phyloP scores from a whole-genome alignment of 2,113 vertebrate genomes.

The Serilophus lunatus region DNA sequence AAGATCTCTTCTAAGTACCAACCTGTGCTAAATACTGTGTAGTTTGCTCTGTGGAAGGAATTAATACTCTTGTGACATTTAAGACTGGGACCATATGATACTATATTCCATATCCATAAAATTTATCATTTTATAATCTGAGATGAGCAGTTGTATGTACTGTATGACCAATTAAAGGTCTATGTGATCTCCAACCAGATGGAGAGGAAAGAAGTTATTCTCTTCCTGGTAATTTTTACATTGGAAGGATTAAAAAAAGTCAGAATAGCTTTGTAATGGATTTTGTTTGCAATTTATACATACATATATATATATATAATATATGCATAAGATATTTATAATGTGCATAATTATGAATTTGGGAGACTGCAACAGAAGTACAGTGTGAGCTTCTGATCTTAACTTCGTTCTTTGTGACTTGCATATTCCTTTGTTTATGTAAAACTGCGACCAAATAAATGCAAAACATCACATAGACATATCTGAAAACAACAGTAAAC shows the following conservation, averaged over 20 bases:
- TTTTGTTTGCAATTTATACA: not conserved
- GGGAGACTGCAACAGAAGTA: not conserved
- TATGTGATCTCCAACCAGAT: not conserved
- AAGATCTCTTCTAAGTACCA: not conserved
- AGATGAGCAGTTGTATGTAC: not conserved
- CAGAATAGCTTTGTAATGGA: not conserved
- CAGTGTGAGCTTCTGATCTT: not conserved
- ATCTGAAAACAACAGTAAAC: not conserved
- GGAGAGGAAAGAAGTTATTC: not conserved
- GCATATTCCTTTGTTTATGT: not conserved
- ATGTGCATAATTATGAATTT: not conserved
- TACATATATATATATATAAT: too few species aligned
- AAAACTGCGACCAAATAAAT: not conserved
- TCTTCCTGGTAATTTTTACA: not conserved
- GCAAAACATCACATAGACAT: not conserved
- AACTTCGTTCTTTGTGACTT: not conserved
- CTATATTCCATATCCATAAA: not conserved
- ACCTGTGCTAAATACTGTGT: fast-evolving
- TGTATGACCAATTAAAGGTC: not conserved
- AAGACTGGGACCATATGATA: not conserved
- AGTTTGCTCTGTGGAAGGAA: not conserved
- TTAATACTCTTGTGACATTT: not conserved
- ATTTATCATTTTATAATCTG: not conserved
- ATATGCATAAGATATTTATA: not conserved
- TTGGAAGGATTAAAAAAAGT: not conserved